Evolutionary conservation across 2,888 invertebrate species (phyloP).

Genomic region (Ichneumon xanthorius): DNA sequence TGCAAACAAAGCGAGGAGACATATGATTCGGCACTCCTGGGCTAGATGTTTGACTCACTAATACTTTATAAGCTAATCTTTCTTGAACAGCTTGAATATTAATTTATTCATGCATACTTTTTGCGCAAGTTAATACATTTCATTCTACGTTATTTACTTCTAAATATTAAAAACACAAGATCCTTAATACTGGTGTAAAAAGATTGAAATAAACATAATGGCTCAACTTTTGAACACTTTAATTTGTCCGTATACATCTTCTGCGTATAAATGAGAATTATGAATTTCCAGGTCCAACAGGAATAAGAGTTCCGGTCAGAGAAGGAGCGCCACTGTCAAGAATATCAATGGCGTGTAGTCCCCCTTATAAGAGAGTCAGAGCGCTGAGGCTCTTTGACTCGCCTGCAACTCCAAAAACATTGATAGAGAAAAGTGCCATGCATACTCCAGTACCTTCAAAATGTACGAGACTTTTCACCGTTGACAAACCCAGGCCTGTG

Average conservation of each 20-base stretch:
- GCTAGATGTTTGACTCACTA: neutral
- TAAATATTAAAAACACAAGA: neutral
- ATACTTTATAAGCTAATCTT: neutral
- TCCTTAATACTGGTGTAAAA: slow-evolving; percentile 58
- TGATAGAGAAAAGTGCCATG: slow-evolving; percentile 90
- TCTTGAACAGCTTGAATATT: slow-evolving; percentile 11
- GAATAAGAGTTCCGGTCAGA: slow-evolving; percentile 74
- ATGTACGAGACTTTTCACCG: slow-evolving; percentile 78
- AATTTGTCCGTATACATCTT: neutral
- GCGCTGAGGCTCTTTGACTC: slow-evolving; percentile 92
- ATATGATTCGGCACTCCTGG: neutral
- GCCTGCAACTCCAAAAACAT: slow-evolving; percentile 94
- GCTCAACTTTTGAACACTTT: slow-evolving; percentile 72
- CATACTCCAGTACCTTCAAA: slow-evolving; percentile 86
- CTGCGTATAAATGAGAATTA: slow-evolving; percentile 22
- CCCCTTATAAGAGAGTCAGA: slow-evolving; percentile 87
- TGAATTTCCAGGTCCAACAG: slow-evolving; percentile 75
- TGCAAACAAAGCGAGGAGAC: neutral
- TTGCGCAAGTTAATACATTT: neutral
- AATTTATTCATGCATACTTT: neutral
- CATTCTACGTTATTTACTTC: neutral
- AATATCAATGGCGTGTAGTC: slow-evolving; percentile 85
- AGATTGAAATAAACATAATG: slow-evolving; percentile 70
- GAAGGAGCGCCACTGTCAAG: slow-evolving; percentile 77
- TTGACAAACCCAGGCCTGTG: slow-evolving; percentile 85